Percentiles rank a stretch among this genome's conserved stretches.
phyloP scores from a whole-genome alignment of 2,113 vertebrate species.

The Protomyctophum bolini region DNA sequence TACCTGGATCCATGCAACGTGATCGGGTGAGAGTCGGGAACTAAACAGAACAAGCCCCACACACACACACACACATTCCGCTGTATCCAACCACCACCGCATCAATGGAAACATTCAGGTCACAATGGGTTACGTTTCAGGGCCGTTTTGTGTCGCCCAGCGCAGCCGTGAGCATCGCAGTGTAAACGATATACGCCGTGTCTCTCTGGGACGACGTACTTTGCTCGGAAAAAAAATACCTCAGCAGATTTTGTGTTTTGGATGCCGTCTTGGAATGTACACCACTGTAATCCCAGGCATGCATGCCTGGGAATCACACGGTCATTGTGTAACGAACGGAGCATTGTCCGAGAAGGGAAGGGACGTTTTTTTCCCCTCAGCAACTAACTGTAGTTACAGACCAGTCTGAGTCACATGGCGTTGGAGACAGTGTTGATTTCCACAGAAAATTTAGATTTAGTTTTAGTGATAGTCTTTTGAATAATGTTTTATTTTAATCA shows the following conservation, averaged over 20 bases:
- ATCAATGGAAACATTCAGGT: neutral
- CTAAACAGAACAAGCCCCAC: neutral
- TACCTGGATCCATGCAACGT: neutral
- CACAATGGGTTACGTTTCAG: neutral
- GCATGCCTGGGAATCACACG: neutral
- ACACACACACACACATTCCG: neutral
- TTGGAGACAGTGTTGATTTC: neutral
- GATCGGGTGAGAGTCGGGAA: neutral
- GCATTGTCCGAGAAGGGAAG: neutral
- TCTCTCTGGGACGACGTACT: too few relatives aligned
- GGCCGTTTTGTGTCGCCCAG: neutral
- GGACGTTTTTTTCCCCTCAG: neutral
- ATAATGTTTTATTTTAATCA: too few relatives aligned
- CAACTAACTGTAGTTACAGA: neutral
- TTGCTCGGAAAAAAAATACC: neutral
- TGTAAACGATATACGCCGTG: neutral
- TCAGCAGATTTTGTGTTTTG: slow-evolving; percentile 1
- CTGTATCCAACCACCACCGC: neutral
- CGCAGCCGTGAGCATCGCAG: neutral
- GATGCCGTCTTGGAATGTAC: slow-evolving; percentile 3
- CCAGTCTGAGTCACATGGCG: neutral
- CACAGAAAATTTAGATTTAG: too few relatives aligned
- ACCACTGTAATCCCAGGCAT: slow-evolving; percentile 6
- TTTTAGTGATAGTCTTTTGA: too few relatives aligned
- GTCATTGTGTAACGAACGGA: slow-evolving; percentile 2